These are phyloP conservation scores for Sthenelais limicola DNA, from an alignment of 2,888 invertebrate species.

Conservation along the genomic window DNA sequence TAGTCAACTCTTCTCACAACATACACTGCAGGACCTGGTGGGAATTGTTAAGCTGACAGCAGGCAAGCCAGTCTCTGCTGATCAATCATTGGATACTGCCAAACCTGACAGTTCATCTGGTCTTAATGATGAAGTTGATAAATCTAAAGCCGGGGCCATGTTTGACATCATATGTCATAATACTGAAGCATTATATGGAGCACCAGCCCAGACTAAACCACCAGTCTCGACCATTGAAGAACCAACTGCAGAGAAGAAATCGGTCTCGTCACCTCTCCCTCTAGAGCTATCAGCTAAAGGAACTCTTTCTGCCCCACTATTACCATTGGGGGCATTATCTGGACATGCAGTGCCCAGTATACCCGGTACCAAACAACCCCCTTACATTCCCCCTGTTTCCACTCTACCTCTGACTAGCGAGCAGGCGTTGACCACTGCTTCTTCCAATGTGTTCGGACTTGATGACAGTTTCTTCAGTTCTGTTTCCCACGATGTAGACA, in stretches of 20 bases:
- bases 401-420: background rate
- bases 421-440: too few relatives aligned
- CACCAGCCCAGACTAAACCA: background rate
- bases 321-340: too few relatives aligned
- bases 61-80: background rate
- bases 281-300: too few relatives aligned
- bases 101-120: too few relatives aligned
- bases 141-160: constrained; percentile 22
- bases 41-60: constrained; percentile 4
- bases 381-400: too few relatives aligned
- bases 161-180: constrained; percentile 25
- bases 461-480: constrained; percentile 2
- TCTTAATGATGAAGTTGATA: too few relatives aligned
- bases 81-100: too few relatives aligned
- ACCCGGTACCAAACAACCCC: too few relatives aligned
- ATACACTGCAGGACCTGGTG: constrained; percentile 16
- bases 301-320: too few relatives aligned
- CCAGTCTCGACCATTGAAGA: background rate
- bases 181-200: constrained; percentile 17
- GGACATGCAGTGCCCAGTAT: too few relatives aligned
- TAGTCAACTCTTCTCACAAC: background rate
- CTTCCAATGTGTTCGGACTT: constrained; percentile 15
- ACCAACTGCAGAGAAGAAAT: background rate
- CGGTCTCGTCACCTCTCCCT: too few relatives aligned
- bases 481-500: constrained; percentile 6